Evolutionary conservation across 2,113 vertebrate species (phyloP).

Genomic region (Ailuropoda melanoleuca): DNA sequence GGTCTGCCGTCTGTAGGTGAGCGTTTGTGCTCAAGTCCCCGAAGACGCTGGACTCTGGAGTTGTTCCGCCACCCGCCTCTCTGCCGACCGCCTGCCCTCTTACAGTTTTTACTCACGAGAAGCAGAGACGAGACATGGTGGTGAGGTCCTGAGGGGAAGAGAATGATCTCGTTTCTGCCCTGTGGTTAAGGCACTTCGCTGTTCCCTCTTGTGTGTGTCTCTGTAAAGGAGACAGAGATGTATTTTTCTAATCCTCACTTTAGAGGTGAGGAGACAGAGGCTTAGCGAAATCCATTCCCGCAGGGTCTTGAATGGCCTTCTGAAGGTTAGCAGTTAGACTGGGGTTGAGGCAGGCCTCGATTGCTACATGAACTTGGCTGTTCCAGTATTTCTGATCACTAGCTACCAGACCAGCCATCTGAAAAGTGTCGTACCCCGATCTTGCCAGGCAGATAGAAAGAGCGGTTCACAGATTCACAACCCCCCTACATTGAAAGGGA

Average conservation of each 20-base stretch:
- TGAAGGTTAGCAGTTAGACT: accelerated
- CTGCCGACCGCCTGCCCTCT: neutral
- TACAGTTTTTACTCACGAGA: neutral
- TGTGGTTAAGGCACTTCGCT: too few species aligned
- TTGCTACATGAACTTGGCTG: neutral
- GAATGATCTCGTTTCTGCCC: accelerated
- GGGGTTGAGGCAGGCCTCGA: accelerated
- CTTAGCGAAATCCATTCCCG: neutral
- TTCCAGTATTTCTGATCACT: neutral
- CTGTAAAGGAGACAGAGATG: neutral
- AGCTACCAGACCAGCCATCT: neutral
- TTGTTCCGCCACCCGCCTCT: accelerated
- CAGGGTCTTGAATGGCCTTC: neutral
- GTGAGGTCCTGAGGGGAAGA: neutral
- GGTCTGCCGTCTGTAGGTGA: neutral
- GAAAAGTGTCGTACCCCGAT: neutral
- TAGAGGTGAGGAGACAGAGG: neutral
- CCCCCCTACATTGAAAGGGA: neutral
- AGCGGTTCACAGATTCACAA: neutral
- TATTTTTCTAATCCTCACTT: neutral
- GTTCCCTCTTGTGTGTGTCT: neutral
- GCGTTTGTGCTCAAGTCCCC: accelerated
- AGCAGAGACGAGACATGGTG: neutral
- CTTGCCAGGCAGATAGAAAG: neutral
- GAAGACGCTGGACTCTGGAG: neutral